Evolutionary conservation across 1,140 invertebrate species (phyloP).

Genomic region (Eumeta japonica): DNA sequence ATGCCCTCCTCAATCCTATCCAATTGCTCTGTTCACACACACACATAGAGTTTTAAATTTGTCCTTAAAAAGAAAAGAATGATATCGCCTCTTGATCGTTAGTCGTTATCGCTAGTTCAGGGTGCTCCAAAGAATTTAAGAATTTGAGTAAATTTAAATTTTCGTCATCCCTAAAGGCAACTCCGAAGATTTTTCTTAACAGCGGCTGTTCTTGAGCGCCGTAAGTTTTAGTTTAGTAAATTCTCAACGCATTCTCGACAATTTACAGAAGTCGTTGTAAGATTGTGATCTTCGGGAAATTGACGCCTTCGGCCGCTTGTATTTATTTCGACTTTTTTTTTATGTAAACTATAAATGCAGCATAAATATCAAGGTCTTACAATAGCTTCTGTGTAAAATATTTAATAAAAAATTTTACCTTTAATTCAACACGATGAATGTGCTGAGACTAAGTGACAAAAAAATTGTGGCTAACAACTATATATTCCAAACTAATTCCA

Average conservation of each 20-base stretch:
- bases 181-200: background rate
- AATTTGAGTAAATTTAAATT: background rate
- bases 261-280: constrained; percentile 43
- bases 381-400: background rate
- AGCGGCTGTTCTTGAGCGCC: too few relatives aligned
- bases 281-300: too few relatives aligned
- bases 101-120: background rate
- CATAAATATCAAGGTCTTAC: too few relatives aligned
- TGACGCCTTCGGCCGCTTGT: too few relatives aligned
- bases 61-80: constrained; percentile 15
- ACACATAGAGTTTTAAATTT: constrained; percentile 32
- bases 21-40: constrained; percentile 84
- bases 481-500: constrained; percentile 42
- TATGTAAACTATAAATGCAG: too few relatives aligned
- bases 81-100: too few relatives aligned
- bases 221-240: constrained; percentile 36
- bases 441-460: constrained; percentile 50
- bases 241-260: constrained; percentile 56
- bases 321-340: too few relatives aligned
- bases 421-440: constrained; percentile 47
- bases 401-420: constrained; percentile 23
- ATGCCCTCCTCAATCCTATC: constrained; percentile 99
- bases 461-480: constrained; percentile 46
- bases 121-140: background rate
- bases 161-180: background rate